Percentiles rank a stretch among this genome's conserved stretches.
Conservation (phyloP, 2,888 invertebrate genomes). For the Tenthredo mesomela region DNA sequence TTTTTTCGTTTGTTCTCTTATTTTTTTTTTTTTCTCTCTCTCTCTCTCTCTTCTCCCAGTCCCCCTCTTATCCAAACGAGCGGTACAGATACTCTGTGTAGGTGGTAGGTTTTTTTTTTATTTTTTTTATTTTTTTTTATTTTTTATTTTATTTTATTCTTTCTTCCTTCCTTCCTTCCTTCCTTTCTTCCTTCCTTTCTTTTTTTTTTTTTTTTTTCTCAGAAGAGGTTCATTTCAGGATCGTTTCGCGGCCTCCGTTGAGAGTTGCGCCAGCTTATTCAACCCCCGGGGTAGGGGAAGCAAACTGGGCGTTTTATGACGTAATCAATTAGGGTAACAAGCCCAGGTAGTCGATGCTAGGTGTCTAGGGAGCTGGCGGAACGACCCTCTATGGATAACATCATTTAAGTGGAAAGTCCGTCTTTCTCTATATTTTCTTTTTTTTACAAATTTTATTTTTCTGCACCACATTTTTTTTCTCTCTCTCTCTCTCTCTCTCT, state of each 20-base stretch:
- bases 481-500: no score
- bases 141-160: no score
- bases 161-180: no score
- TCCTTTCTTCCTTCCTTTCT: no score
- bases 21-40: not conserved
- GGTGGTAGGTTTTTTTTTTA: not conserved
- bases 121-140: not conserved
- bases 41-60: not conserved
- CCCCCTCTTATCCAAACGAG: not conserved
- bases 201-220: not conserved
- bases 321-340: slow-evolving; percentile 49
- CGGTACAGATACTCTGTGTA: not conserved
- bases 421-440: not conserved
- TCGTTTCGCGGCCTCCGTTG: slow-evolving; percentile 22
- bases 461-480: no score
- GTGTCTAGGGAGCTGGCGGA: slow-evolving; percentile 32
- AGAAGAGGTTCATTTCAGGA: not conserved
- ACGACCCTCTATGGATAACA: slow-evolving; percentile 10
- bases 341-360: slow-evolving; percentile 33
- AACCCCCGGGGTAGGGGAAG: slow-evolving; percentile 16
- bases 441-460: no score
- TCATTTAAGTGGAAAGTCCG: not conserved
- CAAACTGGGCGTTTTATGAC: slow-evolving; percentile 45
- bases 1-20: not conserved
- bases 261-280: slow-evolving; percentile 21